phyloP scores from a whole-genome alignment of 92 coral and sea anemone species.

The Pocillopora grandis region DNA sequence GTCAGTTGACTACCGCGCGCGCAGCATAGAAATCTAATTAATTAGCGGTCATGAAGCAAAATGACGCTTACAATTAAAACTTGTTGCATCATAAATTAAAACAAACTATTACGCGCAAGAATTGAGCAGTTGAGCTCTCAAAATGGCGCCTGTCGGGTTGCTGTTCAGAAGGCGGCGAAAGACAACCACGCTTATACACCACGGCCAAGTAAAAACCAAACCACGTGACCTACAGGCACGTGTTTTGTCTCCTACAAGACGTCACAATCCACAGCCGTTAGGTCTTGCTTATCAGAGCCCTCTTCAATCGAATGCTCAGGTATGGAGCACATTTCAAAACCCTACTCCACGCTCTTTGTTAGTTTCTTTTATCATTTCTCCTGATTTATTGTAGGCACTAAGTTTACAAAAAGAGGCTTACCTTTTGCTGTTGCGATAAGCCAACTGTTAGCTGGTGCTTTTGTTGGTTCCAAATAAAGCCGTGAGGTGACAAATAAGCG shows the following conservation, averaged over 20 bases:
- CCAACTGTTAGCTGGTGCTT: no score
- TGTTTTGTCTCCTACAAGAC: conserved; percentile 87
- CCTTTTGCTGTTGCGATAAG: no score
- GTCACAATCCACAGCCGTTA: conserved; percentile 92
- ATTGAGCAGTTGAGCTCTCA: not conserved
- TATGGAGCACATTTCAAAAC: not conserved
- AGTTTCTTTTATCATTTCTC: no score
- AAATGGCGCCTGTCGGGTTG: conserved; percentile 19
- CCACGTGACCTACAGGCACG: conserved; percentile 76
- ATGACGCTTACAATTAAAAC: no score
- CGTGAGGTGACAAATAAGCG: no score
- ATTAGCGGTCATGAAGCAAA: no score
- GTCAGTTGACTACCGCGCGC: no score
- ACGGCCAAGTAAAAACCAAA: conserved; percentile 62
- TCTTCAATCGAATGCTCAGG: conserved; percentile 70
- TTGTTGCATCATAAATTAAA: not conserved
- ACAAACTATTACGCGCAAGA: conserved; percentile 16
- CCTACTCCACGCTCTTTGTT: no score
- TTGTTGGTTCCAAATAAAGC: no score
- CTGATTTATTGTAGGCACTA: no score
- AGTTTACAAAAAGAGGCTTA: no score
- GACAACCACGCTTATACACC: conserved; percentile 71
- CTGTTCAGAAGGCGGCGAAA: conserved; percentile 51
- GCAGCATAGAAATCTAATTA: no score
- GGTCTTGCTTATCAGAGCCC: conserved; percentile 88